These are phyloP conservation scores for Diachasmimorpha longicaudata DNA, from an alignment of 1,140 invertebrate species.

Conservation along the genomic window DNA sequence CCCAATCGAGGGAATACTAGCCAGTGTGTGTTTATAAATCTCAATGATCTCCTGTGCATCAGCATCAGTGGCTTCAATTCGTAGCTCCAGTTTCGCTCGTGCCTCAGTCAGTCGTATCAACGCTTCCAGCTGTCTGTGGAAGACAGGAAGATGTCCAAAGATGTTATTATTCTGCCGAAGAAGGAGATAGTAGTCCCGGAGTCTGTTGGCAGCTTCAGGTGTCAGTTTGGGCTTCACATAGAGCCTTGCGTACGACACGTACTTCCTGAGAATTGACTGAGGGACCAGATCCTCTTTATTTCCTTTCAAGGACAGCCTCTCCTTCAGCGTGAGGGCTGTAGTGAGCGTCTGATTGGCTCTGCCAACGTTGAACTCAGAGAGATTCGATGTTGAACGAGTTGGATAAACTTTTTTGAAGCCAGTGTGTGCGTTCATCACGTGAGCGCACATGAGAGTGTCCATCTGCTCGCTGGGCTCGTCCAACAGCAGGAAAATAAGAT, in stretches of 20 bases:
- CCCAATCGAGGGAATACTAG: slow-evolving; percentile 71
- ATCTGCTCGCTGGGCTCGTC: slow-evolving; percentile 83
- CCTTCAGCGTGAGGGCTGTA: neutral
- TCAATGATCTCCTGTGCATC: slow-evolving; percentile 90
- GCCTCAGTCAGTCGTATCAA: slow-evolving; percentile 89
- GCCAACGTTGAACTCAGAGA: neutral
- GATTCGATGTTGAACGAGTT: slow-evolving; percentile 21
- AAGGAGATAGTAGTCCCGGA: slow-evolving; percentile 85
- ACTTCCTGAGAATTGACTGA: slow-evolving; percentile 69
- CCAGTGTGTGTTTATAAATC: slow-evolving; percentile 81
- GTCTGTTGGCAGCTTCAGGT: slow-evolving; percentile 69
- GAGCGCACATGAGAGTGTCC: slow-evolving; percentile 80
- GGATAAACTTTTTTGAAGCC: slow-evolving; percentile 12
- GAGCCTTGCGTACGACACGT: slow-evolving; percentile 89
- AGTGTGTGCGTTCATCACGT: slow-evolving; percentile 79
- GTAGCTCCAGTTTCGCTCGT: slow-evolving; percentile 82
- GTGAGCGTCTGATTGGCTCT: neutral
- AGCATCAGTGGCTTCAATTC: slow-evolving; percentile 76
- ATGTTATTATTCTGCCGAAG: slow-evolving; percentile 73
- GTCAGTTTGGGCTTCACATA: slow-evolving; percentile 85
- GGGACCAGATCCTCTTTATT: neutral
- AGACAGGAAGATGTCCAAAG: slow-evolving; percentile 74
- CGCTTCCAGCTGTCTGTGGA: slow-evolving; percentile 85
- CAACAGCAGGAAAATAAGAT: slow-evolving; percentile 89
- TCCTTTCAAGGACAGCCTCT: neutral